Conservation (phyloP, 2,113 vertebrate species). For the Ageneiosus marmoratus region DNA sequence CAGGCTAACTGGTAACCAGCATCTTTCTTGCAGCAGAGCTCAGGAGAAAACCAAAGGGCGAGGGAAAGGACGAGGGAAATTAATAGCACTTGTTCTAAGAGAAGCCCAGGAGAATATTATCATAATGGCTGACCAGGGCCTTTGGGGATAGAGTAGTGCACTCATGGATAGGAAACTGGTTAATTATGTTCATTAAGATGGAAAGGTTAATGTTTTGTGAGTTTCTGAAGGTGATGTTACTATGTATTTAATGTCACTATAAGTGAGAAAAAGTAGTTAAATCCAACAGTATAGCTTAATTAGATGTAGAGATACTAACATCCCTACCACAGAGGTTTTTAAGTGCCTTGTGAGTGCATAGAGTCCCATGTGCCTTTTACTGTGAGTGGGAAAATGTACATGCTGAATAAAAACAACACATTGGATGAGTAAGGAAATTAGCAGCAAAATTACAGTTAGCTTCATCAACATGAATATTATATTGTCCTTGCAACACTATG, state of each 20-base stretch:
- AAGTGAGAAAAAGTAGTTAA: not conserved
- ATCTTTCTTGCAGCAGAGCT: not conserved
- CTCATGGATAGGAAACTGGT: not conserved
- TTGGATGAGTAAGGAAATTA: not conserved
- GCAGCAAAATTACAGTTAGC: not conserved
- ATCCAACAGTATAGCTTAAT: not conserved
- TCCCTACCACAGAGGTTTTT: not conserved
- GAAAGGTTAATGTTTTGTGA: slow-evolving; percentile 13
- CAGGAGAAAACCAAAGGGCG: not conserved
- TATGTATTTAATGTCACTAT: slow-evolving; percentile 13
- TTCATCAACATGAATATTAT: not conserved
- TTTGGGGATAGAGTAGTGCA: not conserved
- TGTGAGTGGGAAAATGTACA: not conserved
- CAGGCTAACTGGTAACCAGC: not conserved
- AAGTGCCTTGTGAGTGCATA: not conserved
- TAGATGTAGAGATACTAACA: not conserved
- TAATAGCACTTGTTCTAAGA: not conserved
- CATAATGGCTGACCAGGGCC: slow-evolving; percentile 1
- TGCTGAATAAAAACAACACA: not conserved
- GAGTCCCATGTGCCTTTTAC: not conserved
- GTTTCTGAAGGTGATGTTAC: slow-evolving; percentile 5
- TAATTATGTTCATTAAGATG: slow-evolving; percentile 16
- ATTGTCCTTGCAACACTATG: not conserved
- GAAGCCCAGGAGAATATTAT: not conserved
- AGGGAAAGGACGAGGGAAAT: not conserved